Base-by-base conservation (phyloP, 2,797 vertebrate genomes). In the Cynodonichthys magdalenae region DNA sequence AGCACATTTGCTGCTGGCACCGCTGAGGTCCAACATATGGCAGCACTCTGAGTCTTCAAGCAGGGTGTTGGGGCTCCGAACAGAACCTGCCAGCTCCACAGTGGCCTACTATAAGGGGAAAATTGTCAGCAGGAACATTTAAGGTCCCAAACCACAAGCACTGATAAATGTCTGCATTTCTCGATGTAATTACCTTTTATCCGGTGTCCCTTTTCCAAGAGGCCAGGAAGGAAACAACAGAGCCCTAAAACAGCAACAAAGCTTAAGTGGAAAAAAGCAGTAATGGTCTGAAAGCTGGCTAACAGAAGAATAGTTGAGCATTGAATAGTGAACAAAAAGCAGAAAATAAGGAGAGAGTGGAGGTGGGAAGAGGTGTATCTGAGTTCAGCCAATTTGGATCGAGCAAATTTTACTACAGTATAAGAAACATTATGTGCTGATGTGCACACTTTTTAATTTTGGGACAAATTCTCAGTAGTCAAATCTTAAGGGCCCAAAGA, bases 1-100 rank as follows among this genome's bases (percentile, higher is more conserved):
- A 90, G 89, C 85, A 90, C 82, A 90, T 92, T 92, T 85, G 81
- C 89, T 90, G 79, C 79, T 93, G 91, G 92, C 92, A 89, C 73
- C 62, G 9, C 46, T n/a, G 65, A 77, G 73, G 75, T 85, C 77
- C 72, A 72, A 93, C 90, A 92, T 90, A 92, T 92, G 92, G 91
- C 91, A 93, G 87, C 85, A 91, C 89, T 93, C 91, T 90, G 72
- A 82, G 88, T 80, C 74, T 84, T 85, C 82, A 79, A 80, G 76
- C 79, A 69, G 76, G 19, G 82, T 39, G n/a, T 62, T 60, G 71
- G 84, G 80, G 75, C 86, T 85, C 77, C 17, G 75, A 89, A 75
- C 83, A 81, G 77, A 87, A 89, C 83, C 82, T 86, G 87, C 88
- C 87, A 84, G 88, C 83, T 86, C 82, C 79, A 82, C 87, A 85